Evolutionary conservation across 2,888 invertebrate genomes (phyloP), one percentile per base, ranked within the genome.

Genomic region (Osmoderma eremita): DNA sequence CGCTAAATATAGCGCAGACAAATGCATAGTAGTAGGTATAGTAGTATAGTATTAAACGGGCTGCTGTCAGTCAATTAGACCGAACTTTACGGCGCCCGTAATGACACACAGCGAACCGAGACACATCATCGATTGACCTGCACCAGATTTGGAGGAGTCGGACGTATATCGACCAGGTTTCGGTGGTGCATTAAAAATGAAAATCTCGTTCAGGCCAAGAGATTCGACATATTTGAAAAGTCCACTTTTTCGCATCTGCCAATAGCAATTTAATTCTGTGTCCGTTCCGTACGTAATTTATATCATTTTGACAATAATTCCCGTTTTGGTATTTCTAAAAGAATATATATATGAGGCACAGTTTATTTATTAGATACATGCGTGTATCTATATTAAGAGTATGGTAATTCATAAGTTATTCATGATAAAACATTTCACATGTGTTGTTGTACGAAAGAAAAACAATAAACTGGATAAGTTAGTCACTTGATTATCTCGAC

Each of bases 41-140:
- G 56, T 56, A 56, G 53, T 54, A 36, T 42, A 56, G 30, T 30
- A 30, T 30, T 30, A 6, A 41, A 13, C 3, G 22, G 41, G 56
- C 24, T 56, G 22, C 56, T 56, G 56, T 56, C 56, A 56, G 56
- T 56, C 56, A 56, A 56, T 56, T 56, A 56, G 41, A 56, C 54
- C 42, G 22, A 56, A 56, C 42, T 56, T 56, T 42, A 42, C 53
- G 13, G 13, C 24, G 12, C 56, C 3, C n/a, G 42, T 56, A 56
- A 56, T 56, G 56, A 42, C 42, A 56, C 22, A 53, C 38, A 53
- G 53, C n/a, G n/a, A 36, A 53, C 38, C 18, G 53, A 53, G 53
- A 53, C 24, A 51, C 38, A 53, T 38, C 53, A 56, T 56, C 56
- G 56, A 56, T 56, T 42, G 56, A 56, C 56, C 41, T 56, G 56